A percentile compares a stretch with the other conserved stretches of the same genome.
Evolutionary conservation across 2,113 vertebrate species (phyloP).

Genomic region (Leptosomus discolor): DNA sequence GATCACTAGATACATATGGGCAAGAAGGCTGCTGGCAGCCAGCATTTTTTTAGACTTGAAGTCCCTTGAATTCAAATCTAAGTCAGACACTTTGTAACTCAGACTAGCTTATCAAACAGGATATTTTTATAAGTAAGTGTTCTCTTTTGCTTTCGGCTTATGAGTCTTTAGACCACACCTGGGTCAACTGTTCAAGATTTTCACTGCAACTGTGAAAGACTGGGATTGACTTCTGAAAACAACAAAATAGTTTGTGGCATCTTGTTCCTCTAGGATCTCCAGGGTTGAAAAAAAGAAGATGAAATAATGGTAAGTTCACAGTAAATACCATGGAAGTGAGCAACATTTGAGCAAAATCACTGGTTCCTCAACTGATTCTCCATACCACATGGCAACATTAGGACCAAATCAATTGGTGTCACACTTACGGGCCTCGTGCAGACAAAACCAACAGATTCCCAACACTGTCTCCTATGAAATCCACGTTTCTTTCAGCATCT

Average conservation of each 20-base stretch:
- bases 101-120: background rate
- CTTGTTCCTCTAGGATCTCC: background rate
- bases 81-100: background rate
- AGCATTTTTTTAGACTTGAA: background rate
- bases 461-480: background rate
- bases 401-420: background rate
- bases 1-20: background rate
- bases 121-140: background rate
- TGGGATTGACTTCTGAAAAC: background rate
- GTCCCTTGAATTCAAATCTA: background rate
- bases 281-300: background rate
- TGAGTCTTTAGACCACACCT: background rate
- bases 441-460: background rate
- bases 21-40: background rate
- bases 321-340: background rate
- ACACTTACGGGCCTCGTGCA: background rate
- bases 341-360: background rate
- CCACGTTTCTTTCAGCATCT: background rate
- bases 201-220: background rate
- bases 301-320: background rate
- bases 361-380: background rate
- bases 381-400: background rate
- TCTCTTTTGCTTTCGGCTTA: background rate
- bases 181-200: background rate
- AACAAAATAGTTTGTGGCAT: background rate